Base-by-base conservation (phyloP, 2,888 invertebrate genomes). In the Apamea epomidion region DNA sequence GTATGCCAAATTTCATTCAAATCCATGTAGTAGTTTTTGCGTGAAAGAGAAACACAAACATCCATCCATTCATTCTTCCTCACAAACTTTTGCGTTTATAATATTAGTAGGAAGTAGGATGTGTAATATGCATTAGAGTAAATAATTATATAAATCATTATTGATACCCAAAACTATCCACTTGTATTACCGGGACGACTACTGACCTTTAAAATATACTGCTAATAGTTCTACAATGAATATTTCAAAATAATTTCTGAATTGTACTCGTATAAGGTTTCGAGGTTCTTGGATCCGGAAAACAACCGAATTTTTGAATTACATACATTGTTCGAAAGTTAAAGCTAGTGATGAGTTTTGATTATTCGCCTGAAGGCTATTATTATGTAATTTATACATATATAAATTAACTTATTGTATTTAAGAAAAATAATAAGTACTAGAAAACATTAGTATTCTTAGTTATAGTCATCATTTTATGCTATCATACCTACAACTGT, bases 211-310 rank as follows among this genome's bases (percentile, higher is more conserved):
- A 75, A n/a, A 75, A 25, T 48, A 54, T 32, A 5, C 32, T 42
- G 54, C 0, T 37, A 21, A 45, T 37, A 37, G 3, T 45, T n/a
- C 45, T 8, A 54, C 42, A 60, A 6, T 60, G 29, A 81, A 60
- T 60, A 68, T 45, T 65, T 62, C 6, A 54, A 58, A 48, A 18
- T 25, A 37, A 78, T 25, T 18, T 21, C 4, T 51, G 60, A 51
- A 58, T 25, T 54, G 37, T 29, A 62, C 21, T 21, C 21, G 21
- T 54, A 1, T 48, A 80, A 32, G 18, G 5, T 6, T 54, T n/a
- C 37, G 29, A 58, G 29, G 45, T 68, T 83, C 16, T 48, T 8
- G 37, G 16, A 16, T 64, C 29, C 78, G 78, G 54, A 64, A 83
- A 83, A 29, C 25, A 37, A 54, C 18, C 25, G 10, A 70, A 60